Evolutionary conservation across 2,888 invertebrate species (phyloP), one percentile per base, ranked within the genome.

Genomic region (Siphonodentalium dalli): DNA sequence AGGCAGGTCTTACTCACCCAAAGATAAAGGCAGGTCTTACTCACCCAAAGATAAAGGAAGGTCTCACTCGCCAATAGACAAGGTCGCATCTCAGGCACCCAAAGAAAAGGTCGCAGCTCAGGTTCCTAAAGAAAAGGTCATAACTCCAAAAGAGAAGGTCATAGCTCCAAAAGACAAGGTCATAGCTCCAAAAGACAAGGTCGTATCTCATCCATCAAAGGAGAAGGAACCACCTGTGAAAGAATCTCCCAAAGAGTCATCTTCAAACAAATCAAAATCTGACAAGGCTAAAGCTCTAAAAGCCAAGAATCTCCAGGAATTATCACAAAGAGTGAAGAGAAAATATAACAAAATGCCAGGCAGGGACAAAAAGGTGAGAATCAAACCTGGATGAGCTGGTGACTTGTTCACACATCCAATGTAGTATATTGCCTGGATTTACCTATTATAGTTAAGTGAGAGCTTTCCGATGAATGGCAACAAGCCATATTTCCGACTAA

Each of bases 261-360:
- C 20, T 9, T 34, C 35, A 26, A 31, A 27, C 4, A 15, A 24
- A n/a, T 37, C 9, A 58, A 58, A 42, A 41, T 39, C 33, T 55
- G 52, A 21, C 43, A 61, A 51, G 35, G 31, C 33, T 5, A 24
- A 21, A 20, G 50, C 42, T n/a, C 51, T 43, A 37, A 24, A 44
- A 26, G 33, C 69, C 11, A 65, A 58, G 29, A 70, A 66, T 49
- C 53, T 70, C 18, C 68, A 70, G 43, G 66, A 71, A 31, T 58
- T 77, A 39, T 69, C 74, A 2, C 71, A 74, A 58, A 69, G 70
- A 41, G 71, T 75, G 28, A 77, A 75, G 58, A 69, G 68, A 63
- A 75, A 75, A 57, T 74, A 75, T 50, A 63, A 64, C 21, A 70
- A 67, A 20, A 60, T 54, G n/a, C n/a, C n/a, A n/a, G n/a, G n/a